These are phyloP conservation scores for Pygoscelis adeliae DNA, from an alignment of 2,113 vertebrate genomes.

Conservation along the genomic window DNA sequence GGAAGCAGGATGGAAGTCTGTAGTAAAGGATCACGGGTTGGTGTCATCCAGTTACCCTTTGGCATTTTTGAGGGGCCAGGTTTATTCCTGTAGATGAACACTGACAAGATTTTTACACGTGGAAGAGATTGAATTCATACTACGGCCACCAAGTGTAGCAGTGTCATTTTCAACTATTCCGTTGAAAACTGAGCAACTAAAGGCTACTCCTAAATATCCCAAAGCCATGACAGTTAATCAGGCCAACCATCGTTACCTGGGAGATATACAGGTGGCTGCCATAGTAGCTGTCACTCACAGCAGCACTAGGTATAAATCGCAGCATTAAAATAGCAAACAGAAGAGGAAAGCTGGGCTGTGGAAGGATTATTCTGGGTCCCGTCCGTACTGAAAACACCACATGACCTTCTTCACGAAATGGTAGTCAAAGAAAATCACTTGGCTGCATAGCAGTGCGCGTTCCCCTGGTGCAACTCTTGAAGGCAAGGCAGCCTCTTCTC, in stretches of 20 bases:
- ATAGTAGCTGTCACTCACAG: neutral
- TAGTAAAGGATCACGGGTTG: neutral
- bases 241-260: neutral
- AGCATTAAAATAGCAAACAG: neutral
- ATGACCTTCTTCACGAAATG: neutral
- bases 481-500: neutral
- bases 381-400: neutral
- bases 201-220: neutral
- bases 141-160: neutral
- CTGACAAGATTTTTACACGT: rapidly evolving
- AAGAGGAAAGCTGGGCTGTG: conserved; percentile 2
- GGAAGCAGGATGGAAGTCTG: neutral
- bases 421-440: neutral
- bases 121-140: neutral
- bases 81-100: neutral
- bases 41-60: neutral
- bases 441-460: rapidly evolving
- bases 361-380: neutral
- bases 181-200: neutral
- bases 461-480: neutral
- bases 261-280: neutral
- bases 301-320: neutral
- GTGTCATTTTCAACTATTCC: neutral
- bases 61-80: neutral
- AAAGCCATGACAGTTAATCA: rapidly evolving